Conservation (phyloP, 1,140 invertebrate genomes). For the Trachymyrmex septentrionalis region DNA sequence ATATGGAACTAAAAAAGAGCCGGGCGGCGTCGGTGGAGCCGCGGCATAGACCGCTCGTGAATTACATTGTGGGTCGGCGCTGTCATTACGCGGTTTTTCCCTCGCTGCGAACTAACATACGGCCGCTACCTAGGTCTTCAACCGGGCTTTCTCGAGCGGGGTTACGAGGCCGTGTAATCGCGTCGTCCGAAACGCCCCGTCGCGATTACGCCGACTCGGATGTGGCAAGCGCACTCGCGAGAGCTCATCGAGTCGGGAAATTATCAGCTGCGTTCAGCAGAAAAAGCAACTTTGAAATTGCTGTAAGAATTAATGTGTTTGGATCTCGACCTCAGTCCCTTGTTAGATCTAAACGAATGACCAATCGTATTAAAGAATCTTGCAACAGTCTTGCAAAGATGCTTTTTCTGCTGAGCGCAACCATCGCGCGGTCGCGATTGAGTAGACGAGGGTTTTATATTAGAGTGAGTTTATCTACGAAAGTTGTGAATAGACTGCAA, state of each 20-base stretch:
- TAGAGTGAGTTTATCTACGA: background rate
- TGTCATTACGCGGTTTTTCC: slow-evolving; percentile 69
- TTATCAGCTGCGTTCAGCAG: background rate
- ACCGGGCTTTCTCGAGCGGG: slow-evolving; percentile 1
- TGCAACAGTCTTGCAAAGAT: too few species aligned
- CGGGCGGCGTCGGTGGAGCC: slow-evolving; percentile 9
- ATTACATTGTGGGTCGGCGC: slow-evolving; percentile 64
- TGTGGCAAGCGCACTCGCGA: slow-evolving; percentile 21
- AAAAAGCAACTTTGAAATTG: too few species aligned
- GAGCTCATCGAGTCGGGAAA: slow-evolving; percentile 58
- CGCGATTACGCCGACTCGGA: slow-evolving; percentile 69
- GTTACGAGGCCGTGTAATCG: slow-evolving; percentile 61
- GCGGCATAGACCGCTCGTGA: slow-evolving; percentile 48
- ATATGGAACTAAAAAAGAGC: slow-evolving; percentile 69
- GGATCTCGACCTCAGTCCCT: too few species aligned
- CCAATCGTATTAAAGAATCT: too few species aligned
- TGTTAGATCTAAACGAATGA: too few species aligned
- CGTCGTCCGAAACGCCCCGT: slow-evolving; percentile 61
- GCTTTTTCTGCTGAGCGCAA: too few species aligned
- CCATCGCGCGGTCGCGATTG: slow-evolving; percentile 35
- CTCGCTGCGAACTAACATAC: background rate
- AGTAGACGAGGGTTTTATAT: slow-evolving; percentile 6
- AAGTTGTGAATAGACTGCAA: background rate
- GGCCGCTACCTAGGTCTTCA: background rate
- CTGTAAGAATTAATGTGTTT: too few species aligned